Conservation (phyloP, 64 coral and sea anemone genomes). For the Stichodactyla helianthus region DNA sequence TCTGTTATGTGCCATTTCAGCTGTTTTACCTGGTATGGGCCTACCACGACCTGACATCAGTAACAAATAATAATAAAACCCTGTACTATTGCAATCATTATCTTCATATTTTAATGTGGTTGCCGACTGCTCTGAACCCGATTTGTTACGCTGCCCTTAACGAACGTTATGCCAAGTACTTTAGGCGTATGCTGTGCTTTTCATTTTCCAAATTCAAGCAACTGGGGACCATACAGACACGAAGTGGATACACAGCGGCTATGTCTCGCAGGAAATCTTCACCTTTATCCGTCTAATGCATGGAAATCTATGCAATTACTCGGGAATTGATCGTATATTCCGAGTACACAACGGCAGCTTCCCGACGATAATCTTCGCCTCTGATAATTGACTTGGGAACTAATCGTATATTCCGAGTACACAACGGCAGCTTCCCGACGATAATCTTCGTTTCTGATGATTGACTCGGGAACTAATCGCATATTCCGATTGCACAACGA, state of each 20-base stretch:
- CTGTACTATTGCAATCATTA: conserved; percentile 43
- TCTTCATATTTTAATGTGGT: conserved; percentile 68
- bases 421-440: neutral
- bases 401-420: neutral
- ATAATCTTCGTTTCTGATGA: neutral
- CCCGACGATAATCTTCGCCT: neutral
- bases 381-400: neutral
- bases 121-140: conserved; percentile 75
- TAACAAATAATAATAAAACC: neutral
- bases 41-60: neutral
- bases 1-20: conserved; percentile 87
- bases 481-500: neutral
- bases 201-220: conserved; percentile 34
- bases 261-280: neutral
- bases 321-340: neutral
- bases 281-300: conserved; percentile 1
- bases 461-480: neutral
- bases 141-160: conserved; percentile 77
- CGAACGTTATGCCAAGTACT: conserved; percentile 61
- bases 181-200: conserved; percentile 30
- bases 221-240: neutral
- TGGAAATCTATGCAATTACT: neutral
- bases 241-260: neutral
- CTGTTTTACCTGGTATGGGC: conserved; percentile 49
- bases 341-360: neutral